Base-by-base conservation (phyloP, 2,113 vertebrate species). In the Coptodon bakossiorum region DNA sequence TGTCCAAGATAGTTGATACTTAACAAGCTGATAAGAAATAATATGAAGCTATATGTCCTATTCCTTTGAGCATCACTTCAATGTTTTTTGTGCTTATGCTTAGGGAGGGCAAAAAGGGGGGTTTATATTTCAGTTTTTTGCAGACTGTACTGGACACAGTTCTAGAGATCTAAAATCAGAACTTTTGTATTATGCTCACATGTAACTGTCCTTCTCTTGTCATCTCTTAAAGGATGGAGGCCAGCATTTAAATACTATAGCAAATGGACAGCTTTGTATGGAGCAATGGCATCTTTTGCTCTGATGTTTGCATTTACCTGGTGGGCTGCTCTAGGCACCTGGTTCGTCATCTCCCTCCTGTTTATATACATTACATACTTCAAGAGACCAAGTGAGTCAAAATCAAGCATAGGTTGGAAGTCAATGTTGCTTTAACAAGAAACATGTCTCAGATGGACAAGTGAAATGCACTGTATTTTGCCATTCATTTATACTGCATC, bases 251-350 rank as follows among this genome's bases (percentile, higher is more conserved):
- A 87, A 22, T 96, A 94, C 88, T 97, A 95, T 92, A 97, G 57
- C 61, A 94, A 90, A 80, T 97, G 96, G 97, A 93, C 93, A 0
- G 94, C 96, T 40, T 83, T 97, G 79, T 95, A 97, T 45, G 96
- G 95, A 14, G 93, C 95, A 1, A 54, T 96, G n/a, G 57, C 95
- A 73, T 96, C 93, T 3, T 88, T 96, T 14, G 90, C 96, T 36
- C 94, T 97, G 82, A 97, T 96, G 96, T 97, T 97, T 89, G 83
- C 97, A 17, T 94, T 98, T 9, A 96, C 92, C 8, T 97, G 97
- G 96, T 96, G 94, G 96, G 94, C 95, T 0, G 96, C 96, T 24
- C 93, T 97, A 14, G 54, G 82, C 71, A 95, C 96, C 14, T 91
- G 96, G 6, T 53, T 84, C 6, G 84, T 97, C 36, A 94, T 96